Base-by-base conservation (phyloP, 2,888 invertebrate species). In the Hemicrepidius hirtus region DNA sequence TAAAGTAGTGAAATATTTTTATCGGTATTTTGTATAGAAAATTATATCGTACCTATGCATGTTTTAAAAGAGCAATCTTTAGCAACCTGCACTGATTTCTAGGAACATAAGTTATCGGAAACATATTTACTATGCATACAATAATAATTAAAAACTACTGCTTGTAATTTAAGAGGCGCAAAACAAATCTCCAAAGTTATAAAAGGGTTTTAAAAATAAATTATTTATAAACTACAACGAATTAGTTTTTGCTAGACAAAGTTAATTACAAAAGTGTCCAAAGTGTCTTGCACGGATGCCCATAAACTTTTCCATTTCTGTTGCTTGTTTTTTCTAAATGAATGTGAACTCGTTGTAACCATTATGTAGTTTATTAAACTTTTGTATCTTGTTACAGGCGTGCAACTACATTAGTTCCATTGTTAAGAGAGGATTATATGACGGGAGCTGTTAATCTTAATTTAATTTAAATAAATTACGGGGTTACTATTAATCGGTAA, bases 341-440 rank as follows among this genome's bases (percentile, higher is more conserved):
- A 66, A 41, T 66, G 49, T 37, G 40, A 28, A 10, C 16, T 18
- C 13, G 44, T 44, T 2, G 16, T 44, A 50, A 50, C 44, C 50
- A 50, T 40, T 60, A 28, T 6, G 4, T 28, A 37, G 24, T 24
- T 40, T 24, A 59, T 60, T 68, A 57, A 64, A 24, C 28, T 28
- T 66, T 55, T 68, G 32, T 66, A 41, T 67, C 46, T 70, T 70
- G 70, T 74, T 74, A 10, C 74, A 74, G 74, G 12, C 91, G 91
- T 85, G 85, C 91, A 79, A 87, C 91, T 81, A 87, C 88, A 70
- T 87, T 92, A 78, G 88, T 92, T 81, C 92, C 92, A 75, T 88
- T 92, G 79, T 88, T 92, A 84, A 87, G 92, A 77, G 92, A 92
- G 80, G 92, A 92, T 79, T 91, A 91, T 84, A 89, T 92, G 77